Evolutionary conservation across 2,113 vertebrate species (phyloP).

Genomic region (Pseudonaja textilis): DNA sequence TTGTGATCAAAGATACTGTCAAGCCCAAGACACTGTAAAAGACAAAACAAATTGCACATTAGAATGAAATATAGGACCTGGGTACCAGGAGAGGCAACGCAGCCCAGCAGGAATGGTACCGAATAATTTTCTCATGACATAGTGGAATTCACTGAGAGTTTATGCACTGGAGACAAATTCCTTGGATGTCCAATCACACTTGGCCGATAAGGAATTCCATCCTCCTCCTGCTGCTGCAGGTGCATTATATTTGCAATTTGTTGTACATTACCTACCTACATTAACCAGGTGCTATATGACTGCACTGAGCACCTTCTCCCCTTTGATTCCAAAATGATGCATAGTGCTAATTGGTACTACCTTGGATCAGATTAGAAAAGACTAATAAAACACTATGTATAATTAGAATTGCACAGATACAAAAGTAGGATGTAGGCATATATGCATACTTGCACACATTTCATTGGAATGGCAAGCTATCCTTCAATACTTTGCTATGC

Average conservation of each 20-base stretch:
- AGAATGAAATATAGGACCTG: conserved; percentile 5
- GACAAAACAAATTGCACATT: background rate
- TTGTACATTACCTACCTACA: background rate
- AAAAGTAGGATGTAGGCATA: background rate
- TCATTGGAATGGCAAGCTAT: background rate
- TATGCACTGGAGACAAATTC: background rate
- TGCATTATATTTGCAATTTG: background rate
- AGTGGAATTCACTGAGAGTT: background rate
- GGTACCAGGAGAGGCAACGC: background rate
- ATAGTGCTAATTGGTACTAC: background rate
- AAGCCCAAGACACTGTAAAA: conserved; percentile 5
- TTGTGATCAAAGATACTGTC: background rate
- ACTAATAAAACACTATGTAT: background rate
- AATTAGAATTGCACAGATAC: background rate
- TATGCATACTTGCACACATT: background rate
- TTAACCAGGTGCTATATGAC: background rate
- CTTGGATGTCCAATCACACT: background rate
- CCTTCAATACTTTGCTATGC: background rate
- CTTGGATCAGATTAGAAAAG: background rate
- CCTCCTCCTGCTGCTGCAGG: background rate
- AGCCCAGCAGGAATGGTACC: background rate
- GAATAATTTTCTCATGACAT: background rate
- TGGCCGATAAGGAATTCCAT: background rate
- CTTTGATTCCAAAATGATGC: background rate
- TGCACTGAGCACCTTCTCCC: background rate